Percentiles rank a stretch among this genome's conserved stretches.
Evolutionary conservation across 2,797 vertebrate species (phyloP).

Genomic region (Mormyrops boulengeri): DNA sequence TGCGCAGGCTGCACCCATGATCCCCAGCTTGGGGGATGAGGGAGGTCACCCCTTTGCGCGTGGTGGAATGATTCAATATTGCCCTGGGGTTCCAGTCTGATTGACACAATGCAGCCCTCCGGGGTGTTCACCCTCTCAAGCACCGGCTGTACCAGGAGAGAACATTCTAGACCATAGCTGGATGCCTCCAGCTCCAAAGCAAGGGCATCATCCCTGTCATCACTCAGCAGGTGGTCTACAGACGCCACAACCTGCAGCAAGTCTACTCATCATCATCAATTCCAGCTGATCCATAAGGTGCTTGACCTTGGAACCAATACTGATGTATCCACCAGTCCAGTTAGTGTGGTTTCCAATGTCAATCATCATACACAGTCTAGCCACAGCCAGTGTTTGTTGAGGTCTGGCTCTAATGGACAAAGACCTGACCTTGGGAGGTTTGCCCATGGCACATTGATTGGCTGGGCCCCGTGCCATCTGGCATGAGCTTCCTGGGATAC

Average conservation of each 20-base stretch:
- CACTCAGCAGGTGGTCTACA: not conserved
- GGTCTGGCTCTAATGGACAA: not conserved
- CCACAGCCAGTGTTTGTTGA: not conserved
- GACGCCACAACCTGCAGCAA: not conserved
- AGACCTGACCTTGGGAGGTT: not conserved
- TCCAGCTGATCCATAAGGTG: not conserved
- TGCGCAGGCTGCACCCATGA: not conserved
- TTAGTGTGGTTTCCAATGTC: not conserved
- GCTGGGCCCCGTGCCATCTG: not conserved
- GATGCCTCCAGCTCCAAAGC: not conserved
- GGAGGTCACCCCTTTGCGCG: not conserved
- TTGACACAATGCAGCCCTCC: not conserved
- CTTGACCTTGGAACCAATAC: not conserved
- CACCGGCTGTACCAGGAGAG: not conserved
- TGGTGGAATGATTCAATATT: not conserved
- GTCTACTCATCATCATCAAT: not conserved
- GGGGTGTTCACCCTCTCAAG: not conserved
- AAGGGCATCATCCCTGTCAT: not conserved
- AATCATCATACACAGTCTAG: not conserved
- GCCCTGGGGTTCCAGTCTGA: not conserved
- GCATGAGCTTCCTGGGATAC: not conserved
- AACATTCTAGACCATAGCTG: not conserved
- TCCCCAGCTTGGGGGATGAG: not conserved
- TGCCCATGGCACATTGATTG: not conserved
- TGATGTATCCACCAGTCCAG: not conserved